These are phyloP conservation scores for Antrozous pallidus DNA, from an alignment of 2,797 vertebrate genomes.

Conservation along the genomic window DNA sequence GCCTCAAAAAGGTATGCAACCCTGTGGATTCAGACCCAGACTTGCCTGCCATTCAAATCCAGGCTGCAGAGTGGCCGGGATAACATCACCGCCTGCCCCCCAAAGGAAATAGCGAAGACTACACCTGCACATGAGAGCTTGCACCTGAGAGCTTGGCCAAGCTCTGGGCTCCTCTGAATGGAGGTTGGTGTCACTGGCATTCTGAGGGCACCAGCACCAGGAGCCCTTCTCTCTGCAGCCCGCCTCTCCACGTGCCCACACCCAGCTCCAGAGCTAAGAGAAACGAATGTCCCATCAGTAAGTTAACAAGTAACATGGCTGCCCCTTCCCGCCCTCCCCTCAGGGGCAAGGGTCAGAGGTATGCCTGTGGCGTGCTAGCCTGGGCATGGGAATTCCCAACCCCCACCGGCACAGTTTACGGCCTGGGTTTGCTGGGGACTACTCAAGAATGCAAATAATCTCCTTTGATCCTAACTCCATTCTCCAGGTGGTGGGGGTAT, in stretches of 20 bases:
- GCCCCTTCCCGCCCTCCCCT: neutral
- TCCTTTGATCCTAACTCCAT: too few species aligned
- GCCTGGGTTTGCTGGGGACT: neutral
- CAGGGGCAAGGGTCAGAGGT: neutral
- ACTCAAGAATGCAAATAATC: too few species aligned
- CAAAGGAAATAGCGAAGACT: neutral
- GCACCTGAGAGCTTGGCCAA: neutral
- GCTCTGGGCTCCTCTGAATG: neutral
- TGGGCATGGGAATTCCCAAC: neutral
- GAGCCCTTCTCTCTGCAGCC: neutral
- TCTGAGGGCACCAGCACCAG: neutral
- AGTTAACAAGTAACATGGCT: neutral
- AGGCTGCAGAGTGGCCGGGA: neutral
- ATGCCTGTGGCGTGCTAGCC: neutral
- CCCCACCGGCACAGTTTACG: neutral
- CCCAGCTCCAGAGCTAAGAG: neutral
- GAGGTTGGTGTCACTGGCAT: neutral
- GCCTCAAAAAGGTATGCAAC: neutral
- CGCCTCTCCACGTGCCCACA: neutral
- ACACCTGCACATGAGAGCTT: neutral
- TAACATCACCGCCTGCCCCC: fast-evolving
- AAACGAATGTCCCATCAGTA: neutral
- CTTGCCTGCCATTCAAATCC: neutral
- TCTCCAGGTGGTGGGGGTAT: neutral
- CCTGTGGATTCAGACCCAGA: neutral